Base-by-base conservation (phyloP, 2,888 invertebrate genomes). In the Gastrophysa polygoni region DNA sequence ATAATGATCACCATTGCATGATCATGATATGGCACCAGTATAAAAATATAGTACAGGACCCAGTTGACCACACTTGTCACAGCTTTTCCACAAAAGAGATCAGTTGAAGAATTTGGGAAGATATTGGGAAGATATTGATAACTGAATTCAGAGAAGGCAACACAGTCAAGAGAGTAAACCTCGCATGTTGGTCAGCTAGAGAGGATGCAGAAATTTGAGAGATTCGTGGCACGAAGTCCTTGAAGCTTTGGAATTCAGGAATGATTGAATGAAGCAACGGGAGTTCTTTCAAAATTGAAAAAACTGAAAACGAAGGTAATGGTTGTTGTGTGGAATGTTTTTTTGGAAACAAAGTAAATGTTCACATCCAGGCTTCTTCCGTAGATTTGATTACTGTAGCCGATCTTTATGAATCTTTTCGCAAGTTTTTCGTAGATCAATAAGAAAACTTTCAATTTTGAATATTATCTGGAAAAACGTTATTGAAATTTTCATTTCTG, bases 161-260 rank as follows among this genome's bases (percentile, higher is more conserved):
- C 7, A 54, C 38, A 5, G 10, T 34, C 1, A 18, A 50, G n/a
- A 63, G 51, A 44, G 52, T 59, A 16, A 57, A 51, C 17, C 46
- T 44, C 6, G 57, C 56, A 56, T 56, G 52, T 54, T 63, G 59
- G 52, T 64, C 61, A 59, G 61, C 56, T 58, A 58, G 56, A 59
- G 51, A 56, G 17, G 54, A 65, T 55, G 66, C 50, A 59, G 11
- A 57, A 58, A 47, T 57, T 54, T 62, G 43, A 49, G 50, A 57
- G 60, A 66, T 49, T 57, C 54, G 14, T 63, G 57, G 60, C 24
- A 59, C n/a, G 54, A 61, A 60, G 50, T 57, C 34, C 50, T 56
- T 47, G 46, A 57, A 51, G 43, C 62, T 62, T 63, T 66, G 48
- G 48, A 59, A 48, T 18, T 59, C 56, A 52, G n/a, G 14, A 17